A percentile compares a stretch with the other conserved stretches of the same genome.
Evolutionary conservation across 2,113 vertebrate genomes (phyloP).

Genomic region (Prunella fulvescens): DNA sequence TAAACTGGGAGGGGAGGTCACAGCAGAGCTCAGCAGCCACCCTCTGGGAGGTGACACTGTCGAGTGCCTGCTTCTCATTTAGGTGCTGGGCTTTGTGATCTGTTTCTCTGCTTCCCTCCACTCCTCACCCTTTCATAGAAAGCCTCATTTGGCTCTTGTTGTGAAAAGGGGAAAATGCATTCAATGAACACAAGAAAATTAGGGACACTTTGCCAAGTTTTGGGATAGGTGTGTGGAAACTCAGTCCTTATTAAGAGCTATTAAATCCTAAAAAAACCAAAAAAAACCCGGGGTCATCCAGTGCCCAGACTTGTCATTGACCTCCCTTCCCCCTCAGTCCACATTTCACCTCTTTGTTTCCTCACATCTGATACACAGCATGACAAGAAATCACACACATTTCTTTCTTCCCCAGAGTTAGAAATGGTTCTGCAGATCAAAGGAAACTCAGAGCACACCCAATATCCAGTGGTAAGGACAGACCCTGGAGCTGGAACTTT

Average conservation of each 20-base stretch:
- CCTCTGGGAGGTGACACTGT: not conserved
- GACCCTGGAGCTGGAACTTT: not conserved
- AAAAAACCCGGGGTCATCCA: not conserved
- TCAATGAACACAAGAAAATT: not conserved
- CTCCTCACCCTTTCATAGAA: not conserved
- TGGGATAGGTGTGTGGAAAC: not conserved
- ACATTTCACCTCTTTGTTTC: not conserved
- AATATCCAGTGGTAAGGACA: not conserved
- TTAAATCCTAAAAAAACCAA: not conserved
- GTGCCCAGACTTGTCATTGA: not conserved
- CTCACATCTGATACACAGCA: not conserved
- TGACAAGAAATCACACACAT: not conserved
- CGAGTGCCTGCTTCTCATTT: not conserved
- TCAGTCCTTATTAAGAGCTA: not conserved
- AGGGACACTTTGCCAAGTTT: not conserved
- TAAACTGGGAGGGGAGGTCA: not conserved
- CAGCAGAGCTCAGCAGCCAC: not conserved
- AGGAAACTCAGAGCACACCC: accelerated
- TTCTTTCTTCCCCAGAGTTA: not conserved
- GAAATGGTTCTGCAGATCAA: not conserved
- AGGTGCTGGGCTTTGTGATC: not conserved
- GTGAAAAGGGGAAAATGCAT: not conserved
- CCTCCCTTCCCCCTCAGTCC: not conserved
- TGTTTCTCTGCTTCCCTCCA: not conserved
- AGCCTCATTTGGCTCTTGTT: not conserved